A percentile compares a stretch with the other conserved stretches of the same genome.
Evolutionary conservation across 2,113 vertebrate genomes (phyloP).

Genomic region (Chaetodon trifascialis): DNA sequence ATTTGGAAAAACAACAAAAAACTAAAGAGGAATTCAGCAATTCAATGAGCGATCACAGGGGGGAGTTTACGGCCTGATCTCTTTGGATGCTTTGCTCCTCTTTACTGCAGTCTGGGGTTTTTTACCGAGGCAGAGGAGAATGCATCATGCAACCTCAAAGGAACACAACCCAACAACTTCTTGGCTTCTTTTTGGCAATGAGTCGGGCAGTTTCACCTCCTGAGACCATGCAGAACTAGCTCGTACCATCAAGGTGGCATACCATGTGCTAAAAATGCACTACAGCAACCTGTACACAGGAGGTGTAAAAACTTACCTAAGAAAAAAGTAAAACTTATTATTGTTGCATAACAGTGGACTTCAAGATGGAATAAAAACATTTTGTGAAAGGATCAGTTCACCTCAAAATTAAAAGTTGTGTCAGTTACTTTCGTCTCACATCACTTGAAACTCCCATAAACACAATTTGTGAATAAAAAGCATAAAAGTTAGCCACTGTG

Average conservation of each 20-base stretch:
- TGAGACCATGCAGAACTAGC: conserved; percentile 24
- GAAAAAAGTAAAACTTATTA: background rate
- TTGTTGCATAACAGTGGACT: background rate
- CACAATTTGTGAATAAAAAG: background rate
- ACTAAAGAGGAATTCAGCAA: background rate
- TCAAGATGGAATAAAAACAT: conserved; percentile 5
- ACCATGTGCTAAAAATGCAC: conserved; percentile 28
- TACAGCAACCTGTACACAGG: conserved; percentile 11
- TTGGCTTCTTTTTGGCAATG: conserved; percentile 3
- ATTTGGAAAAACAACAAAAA: background rate
- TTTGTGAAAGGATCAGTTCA: conserved; percentile 25
- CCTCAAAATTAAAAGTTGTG: conserved; percentile 18
- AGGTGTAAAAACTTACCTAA: background rate
- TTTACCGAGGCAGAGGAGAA: conserved; percentile 3
- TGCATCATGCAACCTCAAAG: background rate
- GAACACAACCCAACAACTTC: conserved; percentile 7
- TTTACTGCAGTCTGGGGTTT: background rate
- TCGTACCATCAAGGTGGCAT: conserved; percentile 39
- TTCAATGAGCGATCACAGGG: conserved; percentile 21
- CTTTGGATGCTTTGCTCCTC: conserved; percentile 31
- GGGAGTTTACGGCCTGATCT: background rate
- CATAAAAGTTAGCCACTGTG: background rate
- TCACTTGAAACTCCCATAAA: background rate
- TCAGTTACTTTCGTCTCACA: background rate
- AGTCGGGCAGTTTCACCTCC: conserved; percentile 11